phyloP scores from a whole-genome alignment of 2,888 invertebrate species.

The Aphidius colemani region DNA sequence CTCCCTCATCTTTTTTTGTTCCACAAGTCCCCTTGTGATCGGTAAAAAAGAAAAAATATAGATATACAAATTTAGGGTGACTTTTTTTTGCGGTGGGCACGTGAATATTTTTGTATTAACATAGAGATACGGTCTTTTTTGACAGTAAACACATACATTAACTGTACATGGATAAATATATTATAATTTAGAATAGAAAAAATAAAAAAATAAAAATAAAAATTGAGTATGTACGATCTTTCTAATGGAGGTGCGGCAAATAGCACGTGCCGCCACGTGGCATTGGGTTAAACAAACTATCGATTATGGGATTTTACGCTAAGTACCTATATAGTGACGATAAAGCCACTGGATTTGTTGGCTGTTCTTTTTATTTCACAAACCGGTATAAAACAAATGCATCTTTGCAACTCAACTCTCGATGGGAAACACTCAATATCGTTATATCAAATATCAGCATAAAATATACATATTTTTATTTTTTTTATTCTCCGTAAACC shows the following conservation, averaged over 20 bases:
- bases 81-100: slow-evolving; percentile 17
- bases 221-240: slow-evolving; percentile 13
- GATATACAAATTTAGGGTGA: neutral
- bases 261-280: slow-evolving; percentile 30
- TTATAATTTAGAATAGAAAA: neutral
- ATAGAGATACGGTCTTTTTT: slow-evolving; percentile 23
- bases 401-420: slow-evolving; percentile 20
- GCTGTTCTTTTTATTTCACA: slow-evolving; percentile 47
- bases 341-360: slow-evolving; percentile 57
- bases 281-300: slow-evolving; percentile 59
- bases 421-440: too few species aligned
- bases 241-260: slow-evolving; percentile 23
- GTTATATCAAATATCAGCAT: too few species aligned
- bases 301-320: slow-evolving; percentile 61
- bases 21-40: too few species aligned
- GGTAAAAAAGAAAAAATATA: neutral
- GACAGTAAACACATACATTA: neutral
- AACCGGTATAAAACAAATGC: slow-evolving; percentile 5
- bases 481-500: neutral
- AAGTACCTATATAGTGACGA: slow-evolving; percentile 57
- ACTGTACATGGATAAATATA: neutral
- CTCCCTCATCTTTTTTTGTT: slow-evolving; percentile 12
- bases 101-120: slow-evolving; percentile 25
- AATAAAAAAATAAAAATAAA: neutral
- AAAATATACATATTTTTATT: neutral